Percentiles rank a stretch among this genome's conserved stretches.
Conservation (phyloP, 30 jellyfish, hydroid and myxozoan genomes). For the Cassiopea xamachana region DNA sequence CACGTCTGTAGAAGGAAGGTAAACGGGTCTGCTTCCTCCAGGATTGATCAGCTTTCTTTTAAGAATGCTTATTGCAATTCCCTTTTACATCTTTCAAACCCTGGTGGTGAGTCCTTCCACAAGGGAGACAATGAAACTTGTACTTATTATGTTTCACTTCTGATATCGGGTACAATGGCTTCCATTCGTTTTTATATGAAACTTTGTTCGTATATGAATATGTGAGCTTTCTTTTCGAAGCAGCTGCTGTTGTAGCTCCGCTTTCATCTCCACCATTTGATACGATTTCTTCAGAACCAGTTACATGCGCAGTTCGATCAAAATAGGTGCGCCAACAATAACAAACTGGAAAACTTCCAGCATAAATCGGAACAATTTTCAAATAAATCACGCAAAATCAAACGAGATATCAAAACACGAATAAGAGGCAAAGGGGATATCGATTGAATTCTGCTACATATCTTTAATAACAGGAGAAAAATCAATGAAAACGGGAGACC, state of each 20-base stretch:
- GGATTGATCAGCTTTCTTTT: constrained; percentile 49
- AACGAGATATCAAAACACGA: too few relatives aligned
- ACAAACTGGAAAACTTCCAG: too few relatives aligned
- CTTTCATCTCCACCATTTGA: background rate
- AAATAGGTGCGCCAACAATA: background rate
- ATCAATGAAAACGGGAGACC: too few relatives aligned
- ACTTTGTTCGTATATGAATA: background rate
- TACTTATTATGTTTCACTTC: constrained; percentile 15
- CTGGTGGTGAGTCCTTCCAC: constrained; percentile 41
- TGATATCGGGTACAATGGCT: constrained; percentile 3
- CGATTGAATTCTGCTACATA: too few relatives aligned
- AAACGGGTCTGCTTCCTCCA: constrained; percentile 46
- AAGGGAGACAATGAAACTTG: constrained; percentile 42
- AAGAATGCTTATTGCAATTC: constrained; percentile 40
- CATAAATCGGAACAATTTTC: too few relatives aligned
- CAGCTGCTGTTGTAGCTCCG: background rate
- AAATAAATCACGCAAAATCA: too few relatives aligned
- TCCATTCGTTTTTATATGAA: constrained; percentile 30
- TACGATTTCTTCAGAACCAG: background rate
- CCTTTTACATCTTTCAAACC: constrained; percentile 54
- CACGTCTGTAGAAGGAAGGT: constrained; percentile 31
- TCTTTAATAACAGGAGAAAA: too few relatives aligned
- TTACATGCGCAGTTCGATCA: background rate
- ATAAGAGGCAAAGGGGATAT: too few relatives aligned
- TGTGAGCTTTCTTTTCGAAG: background rate